Evolutionary conservation across 1,140 invertebrate species (phyloP).

Genomic region (Orius laevigatus): DNA sequence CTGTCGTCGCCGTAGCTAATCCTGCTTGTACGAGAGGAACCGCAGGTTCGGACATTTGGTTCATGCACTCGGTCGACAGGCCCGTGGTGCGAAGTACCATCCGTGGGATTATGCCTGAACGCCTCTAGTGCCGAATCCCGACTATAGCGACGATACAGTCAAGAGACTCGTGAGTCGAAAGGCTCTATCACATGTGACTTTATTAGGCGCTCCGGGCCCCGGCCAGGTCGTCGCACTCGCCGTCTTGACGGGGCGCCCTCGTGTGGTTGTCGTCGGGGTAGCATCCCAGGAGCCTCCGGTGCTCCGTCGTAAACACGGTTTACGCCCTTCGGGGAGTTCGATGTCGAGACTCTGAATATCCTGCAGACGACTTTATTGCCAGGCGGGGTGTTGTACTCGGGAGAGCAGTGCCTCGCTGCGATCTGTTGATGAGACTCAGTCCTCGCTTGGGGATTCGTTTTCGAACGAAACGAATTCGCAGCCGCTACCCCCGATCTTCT

Average conservation of each 20-base stretch:
- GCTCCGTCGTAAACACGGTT: constrained; percentile 12
- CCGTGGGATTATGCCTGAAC: constrained; percentile 68
- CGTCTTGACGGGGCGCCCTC: no score
- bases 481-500: no score
- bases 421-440: constrained; percentile 35
- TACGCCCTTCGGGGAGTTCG: constrained; percentile 27
- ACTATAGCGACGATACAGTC: constrained; percentile 38
- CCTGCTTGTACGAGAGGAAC: constrained; percentile 58
- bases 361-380: constrained; percentile 42
- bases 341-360: constrained; percentile 41
- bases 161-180: constrained; percentile 34
- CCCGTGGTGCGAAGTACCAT: constrained; percentile 61
- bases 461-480: no score
- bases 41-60: constrained; percentile 66
- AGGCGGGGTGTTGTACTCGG: constrained; percentile 41
- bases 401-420: constrained; percentile 36
- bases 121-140: constrained; percentile 62
- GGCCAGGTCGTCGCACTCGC: neutral
- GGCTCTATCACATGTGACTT: constrained; percentile 33
- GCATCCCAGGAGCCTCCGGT: constrained; percentile 7
- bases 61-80: constrained; percentile 46
- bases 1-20: constrained; percentile 41
- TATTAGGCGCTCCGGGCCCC: constrained; percentile 9
- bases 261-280: constrained; percentile 3
- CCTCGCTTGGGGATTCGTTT: no score